A percentile compares a stretch with the other conserved stretches of the same genome.
phyloP scores from a whole-genome alignment of 2,888 invertebrate genomes.

The Agrochola macilenta region DNA sequence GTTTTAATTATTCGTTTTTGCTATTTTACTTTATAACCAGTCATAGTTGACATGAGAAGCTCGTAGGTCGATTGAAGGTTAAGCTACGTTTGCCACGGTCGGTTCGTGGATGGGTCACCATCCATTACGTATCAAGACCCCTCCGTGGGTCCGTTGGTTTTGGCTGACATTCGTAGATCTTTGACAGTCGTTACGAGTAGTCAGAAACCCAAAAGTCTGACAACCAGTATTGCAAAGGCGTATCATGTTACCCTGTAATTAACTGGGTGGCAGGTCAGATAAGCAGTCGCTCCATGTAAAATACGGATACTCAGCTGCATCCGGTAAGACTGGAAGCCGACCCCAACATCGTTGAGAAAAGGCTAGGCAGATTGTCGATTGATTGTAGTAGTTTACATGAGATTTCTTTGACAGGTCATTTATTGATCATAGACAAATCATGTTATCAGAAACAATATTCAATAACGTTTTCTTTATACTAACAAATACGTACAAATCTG shows the following conservation, averaged over 20 bases:
- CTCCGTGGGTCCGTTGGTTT: no score
- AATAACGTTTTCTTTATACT: background rate
- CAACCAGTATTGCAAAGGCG: background rate
- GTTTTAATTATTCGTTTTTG: background rate
- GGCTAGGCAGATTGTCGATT: background rate
- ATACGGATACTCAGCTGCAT: background rate
- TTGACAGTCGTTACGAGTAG: background rate
- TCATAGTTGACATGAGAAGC: background rate
- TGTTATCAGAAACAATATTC: background rate
- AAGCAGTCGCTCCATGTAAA: background rate
- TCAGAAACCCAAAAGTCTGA: background rate
- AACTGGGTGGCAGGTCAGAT: no score
- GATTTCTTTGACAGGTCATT: no score
- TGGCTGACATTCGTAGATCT: background rate
- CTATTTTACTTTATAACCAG: background rate
- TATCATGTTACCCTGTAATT: background rate
- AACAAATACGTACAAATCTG: background rate
- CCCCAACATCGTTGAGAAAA: no score
- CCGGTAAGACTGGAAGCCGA: background rate
- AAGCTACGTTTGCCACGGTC: background rate
- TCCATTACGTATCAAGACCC: background rate
- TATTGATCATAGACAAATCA: background rate
- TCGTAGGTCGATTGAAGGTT: background rate
- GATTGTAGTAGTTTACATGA: background rate
- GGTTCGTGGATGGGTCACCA: background rate